A percentile compares a stretch with the other conserved stretches of the same genome.
phyloP scores from a whole-genome alignment of 2,888 invertebrate species.

The Protonemura montana region DNA sequence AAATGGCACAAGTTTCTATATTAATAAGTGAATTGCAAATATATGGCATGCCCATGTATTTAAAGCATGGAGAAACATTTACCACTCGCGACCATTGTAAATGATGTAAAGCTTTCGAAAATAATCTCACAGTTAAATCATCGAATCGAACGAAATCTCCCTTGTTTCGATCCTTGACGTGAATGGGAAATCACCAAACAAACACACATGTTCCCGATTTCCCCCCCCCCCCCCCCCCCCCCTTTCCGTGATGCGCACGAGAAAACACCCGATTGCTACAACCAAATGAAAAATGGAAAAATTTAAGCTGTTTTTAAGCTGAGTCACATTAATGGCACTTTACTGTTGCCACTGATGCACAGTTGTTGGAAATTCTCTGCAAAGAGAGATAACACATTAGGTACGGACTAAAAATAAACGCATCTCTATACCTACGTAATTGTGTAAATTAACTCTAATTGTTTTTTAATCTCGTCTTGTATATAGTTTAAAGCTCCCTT shows the following conservation, averaged over 20 bases:
- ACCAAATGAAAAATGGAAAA: background rate
- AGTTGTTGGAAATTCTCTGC: background rate
- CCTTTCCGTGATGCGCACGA: background rate
- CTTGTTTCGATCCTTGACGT: background rate
- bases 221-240: no score
- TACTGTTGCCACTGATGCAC: background rate
- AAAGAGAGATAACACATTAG: background rate
- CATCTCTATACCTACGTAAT: slow-evolving; percentile 24
- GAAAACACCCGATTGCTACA: background rate
- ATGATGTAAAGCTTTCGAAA: background rate
- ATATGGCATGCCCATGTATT: background rate
- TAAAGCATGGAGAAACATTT: background rate
- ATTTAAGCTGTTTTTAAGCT: slow-evolving; percentile 1
- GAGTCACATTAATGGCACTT: background rate
- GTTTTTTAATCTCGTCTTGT: slow-evolving; percentile 35
- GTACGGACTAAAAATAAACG: background rate
- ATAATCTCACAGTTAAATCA: background rate
- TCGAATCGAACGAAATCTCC: background rate
- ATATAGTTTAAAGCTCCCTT: slow-evolving; percentile 2
- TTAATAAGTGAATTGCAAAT: background rate
- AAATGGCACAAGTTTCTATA: background rate
- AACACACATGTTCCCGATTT: background rate
- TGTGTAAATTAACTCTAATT: slow-evolving; percentile 34
- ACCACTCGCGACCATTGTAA: background rate
- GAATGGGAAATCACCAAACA: background rate